phyloP scores from a whole-genome alignment of 1,140 invertebrate genomes.

The Pseudobourletiella spinata region DNA sequence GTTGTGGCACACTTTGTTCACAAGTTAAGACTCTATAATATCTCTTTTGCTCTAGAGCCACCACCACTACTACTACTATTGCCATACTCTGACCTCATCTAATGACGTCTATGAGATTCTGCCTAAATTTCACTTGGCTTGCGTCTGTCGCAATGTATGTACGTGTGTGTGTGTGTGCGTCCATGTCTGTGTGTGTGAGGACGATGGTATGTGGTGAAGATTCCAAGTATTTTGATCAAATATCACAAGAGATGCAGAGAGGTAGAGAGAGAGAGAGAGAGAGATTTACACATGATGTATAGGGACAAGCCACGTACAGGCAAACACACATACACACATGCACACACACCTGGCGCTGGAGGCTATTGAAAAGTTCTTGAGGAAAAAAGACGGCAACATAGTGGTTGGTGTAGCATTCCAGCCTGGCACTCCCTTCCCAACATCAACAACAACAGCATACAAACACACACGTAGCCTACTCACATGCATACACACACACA shows the following conservation, averaged over 20 bases:
- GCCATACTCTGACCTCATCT: too few relatives aligned
- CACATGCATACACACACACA: too few relatives aligned
- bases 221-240: too few relatives aligned
- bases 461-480: too few relatives aligned
- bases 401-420: conserved; percentile 2
- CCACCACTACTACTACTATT: too few relatives aligned
- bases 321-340: neutral
- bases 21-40: too few relatives aligned
- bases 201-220: neutral
- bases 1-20: too few relatives aligned
- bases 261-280: neutral
- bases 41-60: too few relatives aligned
- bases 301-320: neutral
- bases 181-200: neutral
- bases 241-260: too few relatives aligned
- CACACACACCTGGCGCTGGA: conserved; percentile 9
- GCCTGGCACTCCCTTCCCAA: conserved; percentile 3
- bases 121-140: too few relatives aligned
- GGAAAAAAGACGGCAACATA: neutral
- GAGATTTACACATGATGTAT: neutral
- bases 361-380: neutral
- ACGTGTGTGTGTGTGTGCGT: neutral
- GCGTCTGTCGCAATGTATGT: too few relatives aligned
- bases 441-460: neutral
- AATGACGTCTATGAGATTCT: too few relatives aligned